These are phyloP conservation scores for Spea hammondii DNA, from an alignment of 2,797 vertebrate genomes.

Conservation along the genomic window DNA sequence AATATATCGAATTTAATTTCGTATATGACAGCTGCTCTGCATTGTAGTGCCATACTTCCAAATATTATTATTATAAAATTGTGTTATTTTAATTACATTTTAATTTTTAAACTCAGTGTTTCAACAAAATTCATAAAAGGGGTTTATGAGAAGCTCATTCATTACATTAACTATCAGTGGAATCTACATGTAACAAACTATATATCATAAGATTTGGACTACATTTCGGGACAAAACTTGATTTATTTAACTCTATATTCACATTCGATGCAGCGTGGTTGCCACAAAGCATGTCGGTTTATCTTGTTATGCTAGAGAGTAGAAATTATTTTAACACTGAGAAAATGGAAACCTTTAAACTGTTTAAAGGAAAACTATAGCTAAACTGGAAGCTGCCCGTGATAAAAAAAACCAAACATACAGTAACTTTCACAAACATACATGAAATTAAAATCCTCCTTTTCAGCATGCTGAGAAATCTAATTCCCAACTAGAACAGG, in stretches of 20 bases:
- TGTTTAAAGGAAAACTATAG: background rate
- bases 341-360: conserved; percentile 41
- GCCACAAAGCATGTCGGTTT: background rate
- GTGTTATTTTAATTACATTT: no score
- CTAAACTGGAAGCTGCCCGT: background rate
- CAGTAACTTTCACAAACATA: background rate
- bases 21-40: no score
- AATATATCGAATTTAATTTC: no score
- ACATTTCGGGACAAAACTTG: no score
- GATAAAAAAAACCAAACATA: background rate
- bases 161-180: no score
- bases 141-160: no score
- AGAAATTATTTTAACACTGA: conserved; percentile 33
- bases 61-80: no score
- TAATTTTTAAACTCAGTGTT: no score
- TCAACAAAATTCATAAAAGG: no score
- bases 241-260: background rate
- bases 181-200: no score
- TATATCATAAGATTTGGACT: no score
- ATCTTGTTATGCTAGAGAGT: background rate
- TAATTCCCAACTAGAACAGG: background rate
- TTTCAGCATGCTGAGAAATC: background rate
- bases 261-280: background rate
- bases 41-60: no score
- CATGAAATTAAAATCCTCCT: background rate